These are phyloP conservation scores for Drosophila micromelanica DNA, from an alignment of 1,140 invertebrate species.

Conservation along the genomic window DNA sequence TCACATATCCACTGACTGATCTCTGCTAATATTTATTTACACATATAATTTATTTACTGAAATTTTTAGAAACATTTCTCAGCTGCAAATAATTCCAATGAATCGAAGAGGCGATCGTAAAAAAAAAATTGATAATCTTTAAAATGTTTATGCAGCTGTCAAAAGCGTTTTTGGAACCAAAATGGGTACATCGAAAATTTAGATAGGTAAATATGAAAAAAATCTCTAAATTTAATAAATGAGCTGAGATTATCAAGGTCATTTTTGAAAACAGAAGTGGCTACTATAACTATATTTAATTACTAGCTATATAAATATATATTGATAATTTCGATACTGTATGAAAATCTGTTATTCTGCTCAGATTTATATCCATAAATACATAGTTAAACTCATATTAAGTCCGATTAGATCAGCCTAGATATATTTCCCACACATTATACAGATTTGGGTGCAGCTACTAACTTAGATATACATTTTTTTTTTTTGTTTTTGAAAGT, in stretches of 20 bases:
- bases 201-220: conserved; percentile 5
- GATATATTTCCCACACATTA: neutral
- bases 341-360: no score
- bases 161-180: conserved; percentile 13
- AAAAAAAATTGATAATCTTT: conserved; percentile 32
- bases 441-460: neutral
- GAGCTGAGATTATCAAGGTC: no score
- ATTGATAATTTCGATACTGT: no score
- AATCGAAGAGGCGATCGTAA: conserved; percentile 34
- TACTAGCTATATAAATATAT: no score
- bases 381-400: no score
- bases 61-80: conserved; percentile 15
- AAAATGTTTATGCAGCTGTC: conserved; percentile 50
- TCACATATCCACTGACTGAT: conserved; percentile 25
- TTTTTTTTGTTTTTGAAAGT: conserved; percentile 5
- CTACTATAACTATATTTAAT: no score
- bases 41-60: conserved; percentile 45
- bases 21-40: conserved; percentile 40
- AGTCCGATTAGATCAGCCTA: neutral
- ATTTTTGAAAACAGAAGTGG: no score
- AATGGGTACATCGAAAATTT: neutral
- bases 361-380: no score
- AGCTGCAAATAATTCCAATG: conserved; percentile 26
- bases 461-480: no score
- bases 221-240: no score